phyloP scores from a whole-genome alignment of 1,140 invertebrate species.

The Brachionus rubens region DNA sequence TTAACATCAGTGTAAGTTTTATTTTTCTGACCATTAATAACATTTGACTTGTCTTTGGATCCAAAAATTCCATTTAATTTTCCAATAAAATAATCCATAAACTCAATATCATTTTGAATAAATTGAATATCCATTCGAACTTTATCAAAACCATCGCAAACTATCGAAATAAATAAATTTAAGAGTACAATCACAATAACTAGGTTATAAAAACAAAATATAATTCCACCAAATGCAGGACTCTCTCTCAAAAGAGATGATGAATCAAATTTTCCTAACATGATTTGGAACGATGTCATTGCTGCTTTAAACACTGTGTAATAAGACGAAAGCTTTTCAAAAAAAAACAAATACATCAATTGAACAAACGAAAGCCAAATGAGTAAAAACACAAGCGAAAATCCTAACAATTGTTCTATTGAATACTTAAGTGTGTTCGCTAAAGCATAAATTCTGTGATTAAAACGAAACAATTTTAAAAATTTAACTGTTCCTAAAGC shows the following conservation, averaged over 20 bases:
- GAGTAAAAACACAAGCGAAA: conserved; percentile 16
- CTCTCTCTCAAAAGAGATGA: not conserved
- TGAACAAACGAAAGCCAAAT: conserved; percentile 27
- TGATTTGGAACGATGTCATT: conserved; percentile 18
- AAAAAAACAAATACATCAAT: conserved; percentile 1
- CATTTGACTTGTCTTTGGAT: too few relatives aligned
- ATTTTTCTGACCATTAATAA: too few relatives aligned
- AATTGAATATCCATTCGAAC: not conserved
- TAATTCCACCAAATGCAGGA: not conserved
- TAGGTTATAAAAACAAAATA: conserved; percentile 15
- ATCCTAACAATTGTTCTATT: not conserved
- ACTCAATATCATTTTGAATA: conserved; percentile 8
- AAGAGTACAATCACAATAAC: not conserved
- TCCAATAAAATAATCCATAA: conserved; percentile 6
- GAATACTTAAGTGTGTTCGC: conserved; percentile 52
- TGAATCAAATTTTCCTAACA: conserved; percentile 29
- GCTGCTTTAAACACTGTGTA: not conserved
- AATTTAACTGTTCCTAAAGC: conserved; percentile 64
- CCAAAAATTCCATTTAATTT: conserved; percentile 12
- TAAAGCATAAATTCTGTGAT: conserved; percentile 52
- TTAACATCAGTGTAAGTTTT: too few relatives aligned
- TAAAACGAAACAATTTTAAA: conserved; percentile 63
- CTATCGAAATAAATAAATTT: conserved; percentile 23
- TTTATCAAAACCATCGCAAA: conserved; percentile 25
- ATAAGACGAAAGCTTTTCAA: not conserved